Evolutionary conservation across 2,113 vertebrate genomes (phyloP).

Genomic region (Pangasianodon hypophthalmus): DNA sequence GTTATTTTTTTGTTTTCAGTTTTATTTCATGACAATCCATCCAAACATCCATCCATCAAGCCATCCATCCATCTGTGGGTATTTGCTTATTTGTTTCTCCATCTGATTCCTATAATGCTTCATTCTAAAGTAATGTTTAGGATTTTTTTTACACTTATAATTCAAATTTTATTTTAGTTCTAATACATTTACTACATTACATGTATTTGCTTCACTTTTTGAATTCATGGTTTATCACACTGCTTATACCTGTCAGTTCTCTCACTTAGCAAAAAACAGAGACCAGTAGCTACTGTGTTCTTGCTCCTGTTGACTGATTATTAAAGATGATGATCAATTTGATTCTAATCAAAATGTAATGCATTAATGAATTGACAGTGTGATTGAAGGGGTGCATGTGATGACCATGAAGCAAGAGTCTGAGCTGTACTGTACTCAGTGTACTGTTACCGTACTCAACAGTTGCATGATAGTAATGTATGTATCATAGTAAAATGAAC

Average conservation of each 20-base stretch:
- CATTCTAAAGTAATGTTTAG: slow-evolving; percentile 26
- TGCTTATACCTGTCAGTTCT: slow-evolving; percentile 68
- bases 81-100: slow-evolving; percentile 1
- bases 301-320: slow-evolving; percentile 81
- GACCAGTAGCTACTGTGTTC: slow-evolving; percentile 86
- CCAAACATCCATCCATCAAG: background rate
- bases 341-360: slow-evolving; percentile 67
- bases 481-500: slow-evolving; percentile 14
- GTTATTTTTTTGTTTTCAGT: background rate
- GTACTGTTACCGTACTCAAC: slow-evolving; percentile 67
- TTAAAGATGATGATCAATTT: slow-evolving; percentile 75
- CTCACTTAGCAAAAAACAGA: slow-evolving; percentile 84
- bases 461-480: slow-evolving; percentile 39
- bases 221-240: slow-evolving; percentile 53
- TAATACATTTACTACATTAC: slow-evolving; percentile 50
- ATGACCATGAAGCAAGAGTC: slow-evolving; percentile 76
- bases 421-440: slow-evolving; percentile 77
- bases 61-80: slow-evolving; percentile 24
- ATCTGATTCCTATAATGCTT: slow-evolving; percentile 11
- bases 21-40: slow-evolving; percentile 1
- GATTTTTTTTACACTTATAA: background rate
- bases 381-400: slow-evolving; percentile 75
- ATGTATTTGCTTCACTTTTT: slow-evolving; percentile 56
- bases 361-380: slow-evolving; percentile 72
- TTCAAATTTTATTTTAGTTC: background rate